These are phyloP conservation scores for Coleophora flavipennella DNA, from an alignment of 2,888 invertebrate species.

Conservation along the genomic window DNA sequence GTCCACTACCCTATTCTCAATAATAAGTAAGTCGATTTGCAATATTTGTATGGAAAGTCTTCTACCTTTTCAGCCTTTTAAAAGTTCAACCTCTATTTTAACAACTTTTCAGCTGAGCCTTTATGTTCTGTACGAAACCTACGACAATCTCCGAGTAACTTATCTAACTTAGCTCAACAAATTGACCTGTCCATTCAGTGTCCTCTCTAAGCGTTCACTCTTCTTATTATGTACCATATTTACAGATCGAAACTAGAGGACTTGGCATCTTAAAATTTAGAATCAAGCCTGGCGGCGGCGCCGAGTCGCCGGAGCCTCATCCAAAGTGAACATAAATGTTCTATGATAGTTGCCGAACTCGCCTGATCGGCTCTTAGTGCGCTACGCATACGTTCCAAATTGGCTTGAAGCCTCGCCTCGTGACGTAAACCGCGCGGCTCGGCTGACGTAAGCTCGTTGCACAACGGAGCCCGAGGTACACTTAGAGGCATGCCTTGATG, in stretches of 20 bases:
- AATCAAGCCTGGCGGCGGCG: constrained; percentile 33
- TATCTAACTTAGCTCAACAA: too few species aligned
- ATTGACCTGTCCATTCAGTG: too few species aligned
- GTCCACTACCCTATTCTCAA: too few species aligned
- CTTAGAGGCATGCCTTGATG: constrained; percentile 61
- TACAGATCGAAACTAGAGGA: constrained; percentile 32
- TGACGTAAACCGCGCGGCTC: constrained; percentile 68
- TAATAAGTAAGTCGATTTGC: too few species aligned
- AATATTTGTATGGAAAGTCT: too few species aligned
- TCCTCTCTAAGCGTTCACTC: constrained; percentile 6
- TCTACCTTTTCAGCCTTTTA: too few species aligned
- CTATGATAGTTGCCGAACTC: constrained; percentile 54
- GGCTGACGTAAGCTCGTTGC: constrained; percentile 73
- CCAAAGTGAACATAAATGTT: constrained; percentile 70
- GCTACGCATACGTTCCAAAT: constrained; percentile 41
- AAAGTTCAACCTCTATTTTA: too few species aligned
- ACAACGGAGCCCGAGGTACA: constrained; percentile 67
- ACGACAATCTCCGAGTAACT: too few species aligned
- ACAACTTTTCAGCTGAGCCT: too few species aligned
- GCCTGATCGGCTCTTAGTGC: constrained; percentile 32
- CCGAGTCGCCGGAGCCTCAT: constrained; percentile 67
- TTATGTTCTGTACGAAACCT: too few species aligned
- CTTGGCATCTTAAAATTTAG: constrained; percentile 39
- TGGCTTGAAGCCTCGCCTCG: constrained; percentile 40
- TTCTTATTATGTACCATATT: constrained; percentile 56